A percentile compares a stretch with the other conserved stretches of the same genome.
These are phyloP conservation scores for Porites cylindrica DNA, from an alignment of 92 coral and sea anemone species.

Conservation along the genomic window DNA sequence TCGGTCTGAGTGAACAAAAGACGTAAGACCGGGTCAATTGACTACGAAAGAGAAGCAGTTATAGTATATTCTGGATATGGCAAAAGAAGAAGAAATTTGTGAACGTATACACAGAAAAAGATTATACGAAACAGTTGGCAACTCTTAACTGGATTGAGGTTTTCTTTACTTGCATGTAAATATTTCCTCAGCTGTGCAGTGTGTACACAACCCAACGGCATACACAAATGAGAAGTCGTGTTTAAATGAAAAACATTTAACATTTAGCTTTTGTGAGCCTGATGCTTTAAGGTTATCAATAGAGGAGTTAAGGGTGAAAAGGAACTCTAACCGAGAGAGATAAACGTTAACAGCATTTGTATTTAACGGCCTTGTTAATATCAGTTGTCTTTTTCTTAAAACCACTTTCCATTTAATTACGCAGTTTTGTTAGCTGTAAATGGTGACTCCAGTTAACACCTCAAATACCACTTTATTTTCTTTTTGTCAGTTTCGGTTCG, in stretches of 20 bases:
- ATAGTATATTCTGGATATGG: background rate
- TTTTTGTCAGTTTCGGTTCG: conserved; percentile 7
- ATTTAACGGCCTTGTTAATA: background rate
- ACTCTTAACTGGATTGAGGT: background rate
- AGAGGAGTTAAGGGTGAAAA: no score
- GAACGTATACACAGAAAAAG: background rate
- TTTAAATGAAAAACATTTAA: background rate
- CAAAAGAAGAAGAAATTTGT: background rate
- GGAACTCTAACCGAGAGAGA: no score
- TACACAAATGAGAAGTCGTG: background rate
- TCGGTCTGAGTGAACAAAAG: background rate
- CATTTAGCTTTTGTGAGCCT: no score
- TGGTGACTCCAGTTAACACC: background rate
- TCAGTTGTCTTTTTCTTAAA: background rate
- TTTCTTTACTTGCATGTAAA: background rate
- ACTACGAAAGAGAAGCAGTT: no score
- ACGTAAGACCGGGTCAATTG: background rate
- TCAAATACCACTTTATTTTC: background rate
- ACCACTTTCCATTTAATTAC: background rate
- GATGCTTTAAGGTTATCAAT: background rate
- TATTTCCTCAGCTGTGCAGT: conserved; percentile 9
- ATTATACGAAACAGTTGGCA: background rate
- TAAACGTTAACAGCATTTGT: background rate
- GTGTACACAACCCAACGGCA: background rate
- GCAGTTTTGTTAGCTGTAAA: conserved; percentile 10